phyloP scores from a whole-genome alignment of 2,113 vertebrate genomes.

The Callipepla californica region DNA sequence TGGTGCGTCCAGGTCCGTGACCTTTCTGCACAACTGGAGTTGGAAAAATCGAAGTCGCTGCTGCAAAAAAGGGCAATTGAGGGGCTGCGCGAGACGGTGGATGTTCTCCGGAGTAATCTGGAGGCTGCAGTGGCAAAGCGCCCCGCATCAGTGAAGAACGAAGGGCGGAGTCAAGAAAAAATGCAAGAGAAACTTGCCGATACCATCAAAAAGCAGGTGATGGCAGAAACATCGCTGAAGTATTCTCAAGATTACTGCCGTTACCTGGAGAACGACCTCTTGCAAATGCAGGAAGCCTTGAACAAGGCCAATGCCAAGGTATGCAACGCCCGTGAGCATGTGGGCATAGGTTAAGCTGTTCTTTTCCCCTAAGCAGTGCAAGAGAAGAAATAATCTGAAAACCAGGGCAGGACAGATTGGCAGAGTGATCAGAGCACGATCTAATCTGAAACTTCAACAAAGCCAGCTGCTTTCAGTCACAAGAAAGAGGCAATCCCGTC shows the following conservation, averaged over 20 bases:
- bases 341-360: background rate
- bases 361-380: background rate
- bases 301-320: conserved; percentile 83
- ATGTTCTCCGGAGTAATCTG: background rate
- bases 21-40: background rate
- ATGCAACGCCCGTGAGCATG: background rate
- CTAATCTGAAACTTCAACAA: background rate
- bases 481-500: background rate
- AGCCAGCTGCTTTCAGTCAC: too few species aligned
- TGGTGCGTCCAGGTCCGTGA: background rate
- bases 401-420: background rate
- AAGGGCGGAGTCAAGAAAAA: too few species aligned
- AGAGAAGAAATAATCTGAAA: background rate
- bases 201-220: conserved; percentile 85
- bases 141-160: too few species aligned
- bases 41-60: background rate
- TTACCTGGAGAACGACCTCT: conserved; percentile 85
- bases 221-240: conserved; percentile 87
- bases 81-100: background rate
- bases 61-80: background rate
- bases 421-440: too few species aligned
- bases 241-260: conserved; percentile 82
- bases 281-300: conserved; percentile 81
- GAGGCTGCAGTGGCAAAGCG: background rate
- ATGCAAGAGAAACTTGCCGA: conserved; percentile 43